Conservation (phyloP, 2,113 vertebrate species). For the Anolis sagrei region DNA sequence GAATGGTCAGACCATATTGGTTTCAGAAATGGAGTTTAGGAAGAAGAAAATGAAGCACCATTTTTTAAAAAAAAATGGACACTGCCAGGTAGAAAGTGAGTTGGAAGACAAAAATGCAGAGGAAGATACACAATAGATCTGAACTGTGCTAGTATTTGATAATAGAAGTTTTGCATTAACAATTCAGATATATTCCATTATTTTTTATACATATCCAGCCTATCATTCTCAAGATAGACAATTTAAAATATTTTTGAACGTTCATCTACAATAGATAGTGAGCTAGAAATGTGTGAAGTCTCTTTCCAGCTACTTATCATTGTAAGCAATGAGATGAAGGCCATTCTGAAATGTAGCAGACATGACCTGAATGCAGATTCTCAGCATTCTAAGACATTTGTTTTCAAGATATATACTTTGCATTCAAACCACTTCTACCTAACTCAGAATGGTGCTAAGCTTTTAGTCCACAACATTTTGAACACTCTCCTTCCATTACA, state of each 20-base stretch:
- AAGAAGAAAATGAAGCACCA: not conserved
- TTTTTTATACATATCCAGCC: not conserved
- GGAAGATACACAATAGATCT: not conserved
- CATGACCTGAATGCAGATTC: not conserved
- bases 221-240: not conserved
- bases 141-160: not conserved
- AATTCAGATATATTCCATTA: slow-evolving; percentile 27
- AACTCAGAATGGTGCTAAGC: not conserved
- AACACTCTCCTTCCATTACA: not conserved
- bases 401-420: not conserved
- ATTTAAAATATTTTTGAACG: slow-evolving; percentile 7
- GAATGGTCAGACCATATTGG: not conserved
- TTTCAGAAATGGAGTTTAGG: not conserved
- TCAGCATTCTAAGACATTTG: not conserved
- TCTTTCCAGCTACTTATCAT: not conserved
- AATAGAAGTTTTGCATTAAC: not conserved
- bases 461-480: not conserved
- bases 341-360: not conserved
- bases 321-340: not conserved
- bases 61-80: too few relatives aligned
- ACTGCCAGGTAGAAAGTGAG: not conserved
- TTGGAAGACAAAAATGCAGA: not conserved
- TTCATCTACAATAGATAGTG: not conserved
- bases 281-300: not conserved
- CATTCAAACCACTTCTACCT: not conserved